Conservation (phyloP, 2,797 vertebrate genomes). For the Takifugu rubripes region DNA sequence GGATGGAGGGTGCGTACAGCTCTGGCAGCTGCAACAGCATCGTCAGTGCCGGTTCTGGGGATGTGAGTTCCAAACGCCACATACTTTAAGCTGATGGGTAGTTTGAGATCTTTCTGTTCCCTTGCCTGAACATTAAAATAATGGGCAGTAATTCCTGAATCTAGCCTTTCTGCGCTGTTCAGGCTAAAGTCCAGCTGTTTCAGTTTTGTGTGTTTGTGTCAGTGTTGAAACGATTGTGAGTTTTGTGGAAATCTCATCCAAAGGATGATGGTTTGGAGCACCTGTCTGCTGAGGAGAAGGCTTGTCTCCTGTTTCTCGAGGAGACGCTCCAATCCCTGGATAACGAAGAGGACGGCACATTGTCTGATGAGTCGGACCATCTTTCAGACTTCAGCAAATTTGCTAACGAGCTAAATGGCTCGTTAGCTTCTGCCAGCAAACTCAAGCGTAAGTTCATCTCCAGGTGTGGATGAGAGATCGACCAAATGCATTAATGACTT, state of each 20-base stretch:
- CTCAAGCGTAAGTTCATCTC: constrained; percentile 55
- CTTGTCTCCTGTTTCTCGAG: constrained; percentile 91
- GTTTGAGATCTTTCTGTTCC: not conserved
- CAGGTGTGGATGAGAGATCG: not conserved
- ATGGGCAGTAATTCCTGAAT: too few relatives aligned
- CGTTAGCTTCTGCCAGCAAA: constrained; percentile 59
- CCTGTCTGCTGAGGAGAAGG: constrained; percentile 90
- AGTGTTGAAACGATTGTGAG: not conserved
- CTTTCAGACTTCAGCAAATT: constrained; percentile 50
- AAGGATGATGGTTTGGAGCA: constrained; percentile 86
- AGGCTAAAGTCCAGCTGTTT: too few relatives aligned
- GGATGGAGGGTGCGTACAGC: constrained; percentile 66
- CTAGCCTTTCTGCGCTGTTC: not conserved
- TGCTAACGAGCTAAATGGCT: constrained; percentile 57
- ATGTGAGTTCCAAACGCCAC: constrained; percentile 56
- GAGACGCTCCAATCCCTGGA: constrained; percentile 91
- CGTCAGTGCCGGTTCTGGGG: constrained; percentile 78
- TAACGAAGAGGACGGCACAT: constrained; percentile 81
- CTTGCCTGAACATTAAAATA: not conserved
- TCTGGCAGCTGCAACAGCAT: constrained; percentile 84
- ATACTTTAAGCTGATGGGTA: not conserved
- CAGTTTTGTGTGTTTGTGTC: not conserved
- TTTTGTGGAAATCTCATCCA: too few relatives aligned
- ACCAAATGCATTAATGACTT: not conserved
- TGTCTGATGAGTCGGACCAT: constrained; percentile 76